These are phyloP conservation scores for Pygmarrhopalites habei DNA, from an alignment of 1,140 invertebrate genomes.

Conservation along the genomic window DNA sequence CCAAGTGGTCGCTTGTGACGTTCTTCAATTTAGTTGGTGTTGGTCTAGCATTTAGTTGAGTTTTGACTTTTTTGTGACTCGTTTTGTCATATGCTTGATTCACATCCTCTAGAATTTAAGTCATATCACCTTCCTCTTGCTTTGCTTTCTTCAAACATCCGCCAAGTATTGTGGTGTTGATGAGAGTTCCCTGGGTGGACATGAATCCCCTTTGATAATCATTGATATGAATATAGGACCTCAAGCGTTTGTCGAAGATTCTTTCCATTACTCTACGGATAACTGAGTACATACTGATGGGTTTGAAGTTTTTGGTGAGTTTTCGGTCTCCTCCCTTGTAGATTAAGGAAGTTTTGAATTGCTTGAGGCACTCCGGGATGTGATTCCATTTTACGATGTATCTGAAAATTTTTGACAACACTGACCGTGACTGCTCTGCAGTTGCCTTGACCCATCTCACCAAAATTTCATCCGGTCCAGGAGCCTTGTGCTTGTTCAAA, in stretches of 20 bases:
- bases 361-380: not conserved
- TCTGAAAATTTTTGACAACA: not conserved
- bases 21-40: not conserved
- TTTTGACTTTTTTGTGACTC: not conserved
- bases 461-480: constrained; percentile 1
- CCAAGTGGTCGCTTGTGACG: not conserved
- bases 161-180: constrained; percentile 3
- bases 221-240: not conserved
- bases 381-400: not conserved
- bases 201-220: not conserved
- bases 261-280: constrained; percentile 7
- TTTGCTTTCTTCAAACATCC: constrained; percentile 3
- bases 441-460: not conserved
- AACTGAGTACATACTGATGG: constrained; percentile 3
- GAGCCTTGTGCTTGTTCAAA: not conserved
- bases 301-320: not conserved
- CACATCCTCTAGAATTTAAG: not conserved
- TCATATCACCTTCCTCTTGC: not conserved
- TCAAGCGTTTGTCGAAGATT: not conserved
- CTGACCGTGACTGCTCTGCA: not conserved
- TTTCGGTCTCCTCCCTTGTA: not conserved
- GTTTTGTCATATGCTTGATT: constrained; percentile 5
- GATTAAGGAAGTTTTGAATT: not conserved
- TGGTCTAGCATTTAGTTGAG: not conserved
- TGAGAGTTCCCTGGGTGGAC: not conserved